Evolutionary conservation across 2,888 invertebrate species (phyloP), one percentile per base, ranked within the genome.

Genomic region (Papilio demoleus): DNA sequence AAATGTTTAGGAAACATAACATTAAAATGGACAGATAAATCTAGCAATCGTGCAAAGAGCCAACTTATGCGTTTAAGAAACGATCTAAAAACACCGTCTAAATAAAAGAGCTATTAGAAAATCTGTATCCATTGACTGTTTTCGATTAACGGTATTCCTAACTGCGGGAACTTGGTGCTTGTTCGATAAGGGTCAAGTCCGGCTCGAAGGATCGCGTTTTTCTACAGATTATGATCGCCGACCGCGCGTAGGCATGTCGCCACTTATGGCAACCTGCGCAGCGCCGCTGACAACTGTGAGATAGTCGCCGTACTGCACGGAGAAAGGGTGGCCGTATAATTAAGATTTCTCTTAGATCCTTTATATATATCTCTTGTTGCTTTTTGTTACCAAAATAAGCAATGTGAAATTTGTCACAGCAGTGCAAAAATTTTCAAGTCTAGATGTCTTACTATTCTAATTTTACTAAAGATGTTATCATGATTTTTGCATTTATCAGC

Each of bases 231-330:
- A 88, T 87, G 85, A 90, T 88, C 86, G 81, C 77, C 76, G 77
- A 76, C 79, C 81, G 79, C 84, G 84, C 73, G 81, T 79, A 79
- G 81, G 81, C 80, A 79, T 80, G 76, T 80, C 77, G 77, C 92
- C 92, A 81, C 92, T 82, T 92, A 92, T 77, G 92, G 91, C 77
- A 92, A 84, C 88, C 82, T 87, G 91, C 75, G 79, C 82, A 71
- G 81, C 78, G 76, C 81, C 79, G 81, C 82, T 88, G 88, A 90
- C 91, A 88, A 88, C 90, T 92, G 89, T 91, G 91, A 87, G 90
- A 90, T 90, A 87, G 84, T 84, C 81, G 77, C 80, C 84, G 14
- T 31, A 12, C 31, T 53, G 27, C 8, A 53, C 53, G 53, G 53
- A 27, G 53, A 53, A 53, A 53, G 53, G 53, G n/a, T 53, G 27